A percentile compares a stretch with the other conserved stretches of the same genome.
phyloP scores from a whole-genome alignment of 2,888 invertebrate genomes.

The Eurois occulta region DNA sequence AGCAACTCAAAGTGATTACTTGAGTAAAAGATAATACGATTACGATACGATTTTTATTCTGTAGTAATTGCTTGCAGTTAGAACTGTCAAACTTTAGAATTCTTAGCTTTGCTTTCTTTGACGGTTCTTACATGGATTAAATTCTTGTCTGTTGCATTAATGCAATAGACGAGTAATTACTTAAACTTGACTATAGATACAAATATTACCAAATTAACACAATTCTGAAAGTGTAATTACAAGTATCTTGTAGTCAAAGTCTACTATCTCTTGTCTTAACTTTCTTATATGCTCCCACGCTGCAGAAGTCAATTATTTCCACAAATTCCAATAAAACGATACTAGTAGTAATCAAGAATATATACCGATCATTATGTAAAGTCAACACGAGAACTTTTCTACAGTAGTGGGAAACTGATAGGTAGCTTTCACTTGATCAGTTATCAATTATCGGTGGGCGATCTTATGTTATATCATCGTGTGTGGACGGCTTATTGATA shows the following conservation, averaged over 20 bases:
- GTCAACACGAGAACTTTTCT: conserved; percentile 39
- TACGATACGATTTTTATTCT: no score
- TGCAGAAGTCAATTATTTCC: conserved; percentile 37
- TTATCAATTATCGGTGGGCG: conserved; percentile 52
- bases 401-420: conserved; percentile 44
- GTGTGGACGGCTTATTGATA: conserved; percentile 13
- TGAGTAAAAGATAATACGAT: no score
- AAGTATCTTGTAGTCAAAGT: not conserved
- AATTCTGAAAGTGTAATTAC: no score
- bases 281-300: conserved; percentile 37
- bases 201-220: no score
- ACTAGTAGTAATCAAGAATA: conserved; percentile 13
- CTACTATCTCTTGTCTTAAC: not conserved
- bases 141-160: no score
- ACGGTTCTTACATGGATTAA: no score
- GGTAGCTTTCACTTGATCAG: conserved; percentile 50
- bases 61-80: no score
- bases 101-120: no score
- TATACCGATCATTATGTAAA: conserved; percentile 41
- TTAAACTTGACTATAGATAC: no score
- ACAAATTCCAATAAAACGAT: conserved; percentile 45
- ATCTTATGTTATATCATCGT: conserved; percentile 34
- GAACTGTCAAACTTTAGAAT: no score
- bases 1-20: no score
- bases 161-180: no score